Evolutionary conservation across 2,113 vertebrate species (phyloP).

Genomic region (Micronycteris hirsuta): DNA sequence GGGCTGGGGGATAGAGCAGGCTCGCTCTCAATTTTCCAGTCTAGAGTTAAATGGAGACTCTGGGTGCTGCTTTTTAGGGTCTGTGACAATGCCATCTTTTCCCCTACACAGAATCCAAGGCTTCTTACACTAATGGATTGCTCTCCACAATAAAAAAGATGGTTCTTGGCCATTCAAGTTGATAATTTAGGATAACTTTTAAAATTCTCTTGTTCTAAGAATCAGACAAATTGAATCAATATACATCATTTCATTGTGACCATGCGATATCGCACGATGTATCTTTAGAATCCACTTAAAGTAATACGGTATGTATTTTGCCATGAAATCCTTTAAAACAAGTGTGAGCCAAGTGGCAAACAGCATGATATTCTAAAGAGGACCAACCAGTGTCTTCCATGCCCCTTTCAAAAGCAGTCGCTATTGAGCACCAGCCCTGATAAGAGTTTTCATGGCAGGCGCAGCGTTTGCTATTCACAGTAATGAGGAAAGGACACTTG

Average conservation of each 20-base stretch:
- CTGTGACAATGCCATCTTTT: not conserved
- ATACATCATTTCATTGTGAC: not conserved
- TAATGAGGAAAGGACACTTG: not conserved
- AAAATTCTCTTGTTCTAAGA: not conserved
- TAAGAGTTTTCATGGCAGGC: not conserved
- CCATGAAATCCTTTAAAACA: slow-evolving; percentile 6
- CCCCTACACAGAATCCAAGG: not conserved
- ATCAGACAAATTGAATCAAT: not conserved
- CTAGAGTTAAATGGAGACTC: not conserved
- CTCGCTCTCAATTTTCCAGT: not conserved
- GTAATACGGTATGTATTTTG: not conserved
- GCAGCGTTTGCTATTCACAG: not conserved
- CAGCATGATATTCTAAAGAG: not conserved
- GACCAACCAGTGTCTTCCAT: not conserved
- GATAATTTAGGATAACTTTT: not conserved
- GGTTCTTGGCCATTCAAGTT: not conserved
- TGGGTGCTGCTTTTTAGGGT: not conserved
- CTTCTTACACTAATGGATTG: not conserved
- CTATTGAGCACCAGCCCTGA: not conserved
- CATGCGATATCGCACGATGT: not conserved
- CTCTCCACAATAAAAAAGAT: not conserved
- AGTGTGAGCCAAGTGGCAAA: not conserved
- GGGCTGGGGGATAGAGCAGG: not conserved
- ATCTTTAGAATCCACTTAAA: not conserved
- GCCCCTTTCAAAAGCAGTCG: not conserved